Percentiles rank a stretch among this genome's conserved stretches.
These are phyloP conservation scores for Canis aureus DNA, from an alignment of 2,113 vertebrate species.

Conservation along the genomic window DNA sequence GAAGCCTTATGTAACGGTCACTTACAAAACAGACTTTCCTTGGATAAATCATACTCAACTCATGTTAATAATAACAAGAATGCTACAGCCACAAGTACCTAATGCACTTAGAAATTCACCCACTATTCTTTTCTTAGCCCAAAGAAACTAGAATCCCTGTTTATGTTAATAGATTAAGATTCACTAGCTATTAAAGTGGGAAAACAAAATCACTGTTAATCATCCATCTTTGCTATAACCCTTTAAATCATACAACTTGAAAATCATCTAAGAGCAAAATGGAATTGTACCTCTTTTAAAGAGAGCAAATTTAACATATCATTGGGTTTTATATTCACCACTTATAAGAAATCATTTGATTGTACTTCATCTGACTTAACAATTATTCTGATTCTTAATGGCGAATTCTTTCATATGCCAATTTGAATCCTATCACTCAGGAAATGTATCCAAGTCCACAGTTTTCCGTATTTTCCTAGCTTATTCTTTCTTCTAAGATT, in stretches of 20 bases:
- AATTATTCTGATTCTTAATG: conserved; percentile 64
- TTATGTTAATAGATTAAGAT: conserved; percentile 64
- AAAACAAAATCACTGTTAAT: conserved; percentile 67
- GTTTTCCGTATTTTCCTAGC: conserved; percentile 28
- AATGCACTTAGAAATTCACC: conserved; percentile 62
- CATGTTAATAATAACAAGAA: conserved; percentile 57
- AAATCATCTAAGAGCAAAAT: conserved; percentile 63
- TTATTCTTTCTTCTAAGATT: conserved; percentile 44
- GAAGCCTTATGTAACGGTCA: conserved; percentile 68
- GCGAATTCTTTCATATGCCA: conserved; percentile 29
- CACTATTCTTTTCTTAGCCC: not conserved
- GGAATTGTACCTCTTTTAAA: conserved; percentile 32
- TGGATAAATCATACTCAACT: not conserved
- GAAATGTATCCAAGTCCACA: not conserved
- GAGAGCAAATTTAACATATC: conserved; percentile 51
- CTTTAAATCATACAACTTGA: conserved; percentile 64
- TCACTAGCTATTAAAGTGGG: not conserved
- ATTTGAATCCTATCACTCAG: conserved; percentile 33
- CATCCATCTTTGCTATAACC: conserved; percentile 52
- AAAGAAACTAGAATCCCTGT: conserved; percentile 51
- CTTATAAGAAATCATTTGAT: conserved; percentile 60
- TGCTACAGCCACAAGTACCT: conserved; percentile 29
- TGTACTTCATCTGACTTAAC: conserved; percentile 57
- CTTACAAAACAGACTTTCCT: conserved; percentile 70
- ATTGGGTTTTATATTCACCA: conserved; percentile 25